Conservation (phyloP, 1,140 invertebrate genomes). For the Drosophila athabasca region DNA sequence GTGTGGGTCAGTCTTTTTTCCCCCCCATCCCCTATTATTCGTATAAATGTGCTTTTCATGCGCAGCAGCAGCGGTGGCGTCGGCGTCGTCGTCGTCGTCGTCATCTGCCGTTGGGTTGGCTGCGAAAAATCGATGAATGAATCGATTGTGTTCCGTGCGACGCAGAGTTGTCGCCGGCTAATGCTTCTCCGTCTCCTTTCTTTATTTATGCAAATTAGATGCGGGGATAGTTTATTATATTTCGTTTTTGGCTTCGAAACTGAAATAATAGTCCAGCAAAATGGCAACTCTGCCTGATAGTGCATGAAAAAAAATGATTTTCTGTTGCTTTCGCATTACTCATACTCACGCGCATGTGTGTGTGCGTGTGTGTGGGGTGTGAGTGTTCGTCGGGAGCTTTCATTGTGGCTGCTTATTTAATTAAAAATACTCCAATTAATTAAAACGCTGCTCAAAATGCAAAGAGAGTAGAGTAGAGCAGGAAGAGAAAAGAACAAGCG, state of each 20-base stretch:
- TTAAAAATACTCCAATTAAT: slow-evolving; percentile 76
- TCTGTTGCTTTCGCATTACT: slow-evolving; percentile 72
- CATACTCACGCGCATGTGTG: slow-evolving; percentile 69
- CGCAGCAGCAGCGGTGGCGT: slow-evolving; percentile 62
- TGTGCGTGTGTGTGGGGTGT: slow-evolving; percentile 38
- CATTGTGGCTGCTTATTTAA: slow-evolving; percentile 64
- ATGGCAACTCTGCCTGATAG: slow-evolving; percentile 71
- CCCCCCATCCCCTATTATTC: not conserved
- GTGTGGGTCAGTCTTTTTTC: slow-evolving; percentile 14
- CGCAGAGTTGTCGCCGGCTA: slow-evolving; percentile 37
- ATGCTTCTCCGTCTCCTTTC: not conserved
- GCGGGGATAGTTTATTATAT: slow-evolving; percentile 23
- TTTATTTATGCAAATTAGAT: slow-evolving; percentile 57
- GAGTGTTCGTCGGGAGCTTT: slow-evolving; percentile 42
- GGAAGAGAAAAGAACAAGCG: slow-evolving; percentile 7
- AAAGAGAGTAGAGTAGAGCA: slow-evolving; percentile 20
- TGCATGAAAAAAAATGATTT: slow-evolving; percentile 44
- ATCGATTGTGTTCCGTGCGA: slow-evolving; percentile 67
- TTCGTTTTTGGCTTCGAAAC: slow-evolving; percentile 3
- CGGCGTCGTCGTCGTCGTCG: slow-evolving; percentile 24
- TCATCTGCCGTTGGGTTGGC: slow-evolving; percentile 9
- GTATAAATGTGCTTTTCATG: slow-evolving; percentile 74
- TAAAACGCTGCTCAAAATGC: slow-evolving; percentile 56
- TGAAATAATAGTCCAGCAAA: slow-evolving; percentile 27
- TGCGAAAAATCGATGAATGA: slow-evolving; percentile 84